Base-by-base conservation (phyloP, 1,140 invertebrate genomes). In the Lepeophtheirus salmonis region DNA sequence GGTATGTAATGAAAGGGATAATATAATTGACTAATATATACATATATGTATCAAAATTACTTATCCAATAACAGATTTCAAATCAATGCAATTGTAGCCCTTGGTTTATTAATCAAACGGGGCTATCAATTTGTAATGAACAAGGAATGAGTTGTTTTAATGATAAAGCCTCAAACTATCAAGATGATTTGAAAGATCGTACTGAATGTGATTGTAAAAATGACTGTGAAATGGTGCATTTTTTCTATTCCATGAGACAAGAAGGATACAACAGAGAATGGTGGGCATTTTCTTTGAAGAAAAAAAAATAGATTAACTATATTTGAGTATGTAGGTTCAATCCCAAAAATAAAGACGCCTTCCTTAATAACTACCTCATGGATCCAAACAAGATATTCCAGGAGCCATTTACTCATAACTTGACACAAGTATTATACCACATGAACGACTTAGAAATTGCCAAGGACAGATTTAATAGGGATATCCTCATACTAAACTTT, bases 191-290 rank as follows among this genome's bases (percentile, higher is more conserved):
- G 30, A 24, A 14, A 14, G 55, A 57, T 41, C 21, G 55, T 14
- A 41, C 22, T 23, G 55, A 57, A 14, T 57, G 55, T 25, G 55
- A 57, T 21, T 57, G 55, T n/a, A 57, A 57, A 22, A 41, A 26
- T 17, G 55, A 57, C 55, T 57, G 55, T 30, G 55, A 41, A 30
- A 30, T 24, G 3, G 25, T 57, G 12, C 55, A 57, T 25, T 26
- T 57, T n/a, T 57, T 57, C 25, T 25, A 21, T 23, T 26, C 55
- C 26, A 41, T 57, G 22, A 41, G 25, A 41, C 30, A 41, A n/a
- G 30, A 41, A 41, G 30, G 30, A 6, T 41, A 41, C 30, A 41
- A 41, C n/a, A 6, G 30, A n/a, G 30, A 41, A 41, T 41, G 30
- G 30, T 41, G 30, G n/a, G 30, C n/a, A 41, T 41, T n/a, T 41